Conservation (phyloP, 2,888 invertebrate genomes). For the Diarsia mendica region DNA sequence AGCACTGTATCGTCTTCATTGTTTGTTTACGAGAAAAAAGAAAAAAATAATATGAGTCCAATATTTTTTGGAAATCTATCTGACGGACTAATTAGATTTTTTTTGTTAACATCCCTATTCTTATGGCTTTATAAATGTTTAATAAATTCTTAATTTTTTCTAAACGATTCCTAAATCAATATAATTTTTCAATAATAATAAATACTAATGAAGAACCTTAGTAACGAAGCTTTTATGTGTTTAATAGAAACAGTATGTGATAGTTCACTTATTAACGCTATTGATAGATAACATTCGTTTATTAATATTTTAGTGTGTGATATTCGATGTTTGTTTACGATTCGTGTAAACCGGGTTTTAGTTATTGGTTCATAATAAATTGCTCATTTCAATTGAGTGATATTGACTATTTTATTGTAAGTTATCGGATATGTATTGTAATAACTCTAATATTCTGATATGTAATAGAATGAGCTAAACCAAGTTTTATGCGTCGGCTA, state of each 20-base stretch:
- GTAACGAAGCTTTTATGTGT: background rate
- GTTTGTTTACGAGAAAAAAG: no score
- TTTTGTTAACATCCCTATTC: no score
- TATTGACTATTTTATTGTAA: background rate
- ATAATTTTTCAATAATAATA: background rate
- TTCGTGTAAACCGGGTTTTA: constrained; percentile 3
- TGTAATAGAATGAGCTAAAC: background rate
- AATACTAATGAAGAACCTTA: background rate
- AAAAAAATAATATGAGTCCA: no score
- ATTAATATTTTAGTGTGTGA: background rate
- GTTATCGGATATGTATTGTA: background rate
- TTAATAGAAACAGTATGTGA: background rate
- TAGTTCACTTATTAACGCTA: background rate
- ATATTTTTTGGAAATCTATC: no score
- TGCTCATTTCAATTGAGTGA: background rate
- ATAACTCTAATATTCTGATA: background rate
- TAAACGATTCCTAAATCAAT: background rate
- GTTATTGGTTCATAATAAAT: constrained; percentile 6
- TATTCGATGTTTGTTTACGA: constrained; percentile 8
- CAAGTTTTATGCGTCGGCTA: background rate
- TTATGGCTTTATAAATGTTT: background rate
- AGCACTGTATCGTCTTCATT: no score
- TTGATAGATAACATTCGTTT: constrained; percentile 5
- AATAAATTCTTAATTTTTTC: background rate
- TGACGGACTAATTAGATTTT: no score